Conservation (phyloP, 2,113 vertebrate species). For the Mola mola region DNA sequence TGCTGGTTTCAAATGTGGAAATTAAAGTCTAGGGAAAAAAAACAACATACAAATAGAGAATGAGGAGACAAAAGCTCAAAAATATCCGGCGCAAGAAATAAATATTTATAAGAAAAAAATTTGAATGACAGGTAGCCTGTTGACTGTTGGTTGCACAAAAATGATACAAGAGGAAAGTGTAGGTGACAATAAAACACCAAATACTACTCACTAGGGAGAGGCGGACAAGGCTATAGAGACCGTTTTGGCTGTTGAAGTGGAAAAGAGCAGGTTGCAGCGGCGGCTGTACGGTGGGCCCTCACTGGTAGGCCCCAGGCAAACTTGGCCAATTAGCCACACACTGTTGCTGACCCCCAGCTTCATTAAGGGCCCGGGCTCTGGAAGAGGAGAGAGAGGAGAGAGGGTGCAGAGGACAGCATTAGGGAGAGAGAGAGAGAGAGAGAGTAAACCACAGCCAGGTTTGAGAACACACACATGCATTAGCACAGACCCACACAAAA, state of each 20-base stretch:
- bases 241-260: constrained; percentile 66
- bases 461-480: constrained; percentile 40
- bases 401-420: constrained; percentile 8
- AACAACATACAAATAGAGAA: constrained; percentile 3
- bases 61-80: constrained; percentile 4
- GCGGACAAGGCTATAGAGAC: constrained; percentile 52
- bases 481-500: constrained; percentile 43
- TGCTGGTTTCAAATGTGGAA: constrained; percentile 33
- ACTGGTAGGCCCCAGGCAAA: constrained; percentile 74
- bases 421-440: constrained; percentile 18
- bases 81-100: too few relatives aligned
- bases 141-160: constrained; percentile 19
- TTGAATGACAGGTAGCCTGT: neutral
- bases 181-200: constrained; percentile 53
- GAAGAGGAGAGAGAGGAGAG: constrained; percentile 39
- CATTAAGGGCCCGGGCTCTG: constrained; percentile 78
- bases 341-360: constrained; percentile 78
- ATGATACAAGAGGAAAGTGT: constrained; percentile 10
- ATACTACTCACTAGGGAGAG: constrained; percentile 68
- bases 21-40: constrained; percentile 31
- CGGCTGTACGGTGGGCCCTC: constrained; percentile 59
- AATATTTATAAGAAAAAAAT: constrained; percentile 23
- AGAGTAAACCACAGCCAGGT: constrained; percentile 43
- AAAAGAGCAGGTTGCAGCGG: constrained; percentile 68
- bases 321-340: constrained; percentile 80